These are phyloP conservation scores for Pachyuromys duprasi DNA, from an alignment of 2,797 vertebrate genomes.

Conservation along the genomic window DNA sequence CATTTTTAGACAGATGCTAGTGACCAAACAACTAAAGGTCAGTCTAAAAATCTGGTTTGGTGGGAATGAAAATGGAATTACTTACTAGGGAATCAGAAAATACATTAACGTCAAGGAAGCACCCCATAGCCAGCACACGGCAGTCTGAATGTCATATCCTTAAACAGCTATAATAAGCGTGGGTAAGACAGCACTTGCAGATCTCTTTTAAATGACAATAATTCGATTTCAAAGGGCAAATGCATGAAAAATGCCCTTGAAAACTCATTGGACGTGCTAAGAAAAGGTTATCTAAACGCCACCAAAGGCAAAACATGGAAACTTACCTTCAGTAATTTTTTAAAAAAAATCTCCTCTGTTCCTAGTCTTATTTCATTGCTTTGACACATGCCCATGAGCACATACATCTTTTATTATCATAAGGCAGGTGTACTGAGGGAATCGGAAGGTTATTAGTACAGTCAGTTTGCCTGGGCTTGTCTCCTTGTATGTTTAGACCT, in stretches of 20 bases:
- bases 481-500: background rate
- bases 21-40: slow-evolving; percentile 26
- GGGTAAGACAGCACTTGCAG: slow-evolving; percentile 51
- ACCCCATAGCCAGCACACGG: background rate
- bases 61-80: slow-evolving; percentile 43
- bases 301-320: slow-evolving; percentile 47
- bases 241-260: slow-evolving; percentile 67
- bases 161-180: background rate
- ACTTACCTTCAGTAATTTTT: slow-evolving; percentile 14
- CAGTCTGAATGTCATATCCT: slow-evolving; percentile 57
- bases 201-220: slow-evolving; percentile 72
- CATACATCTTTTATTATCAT: slow-evolving; percentile 1
- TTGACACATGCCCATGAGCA: background rate
- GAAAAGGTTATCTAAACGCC: slow-evolving; percentile 65
- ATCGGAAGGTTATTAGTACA: background rate
- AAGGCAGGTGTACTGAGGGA: background rate
- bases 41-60: background rate
- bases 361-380: slow-evolving; percentile 26
- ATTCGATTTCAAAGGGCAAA: slow-evolving; percentile 75
- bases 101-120: slow-evolving; percentile 22
- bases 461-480: background rate
- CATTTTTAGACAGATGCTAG: background rate
- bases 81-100: slow-evolving; percentile 39
- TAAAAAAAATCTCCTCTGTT: slow-evolving; percentile 40
- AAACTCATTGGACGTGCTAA: slow-evolving; percentile 35